Evolutionary conservation across 2,888 invertebrate genomes (phyloP).

Genomic region (Ramazzottius varieornatus): DNA sequence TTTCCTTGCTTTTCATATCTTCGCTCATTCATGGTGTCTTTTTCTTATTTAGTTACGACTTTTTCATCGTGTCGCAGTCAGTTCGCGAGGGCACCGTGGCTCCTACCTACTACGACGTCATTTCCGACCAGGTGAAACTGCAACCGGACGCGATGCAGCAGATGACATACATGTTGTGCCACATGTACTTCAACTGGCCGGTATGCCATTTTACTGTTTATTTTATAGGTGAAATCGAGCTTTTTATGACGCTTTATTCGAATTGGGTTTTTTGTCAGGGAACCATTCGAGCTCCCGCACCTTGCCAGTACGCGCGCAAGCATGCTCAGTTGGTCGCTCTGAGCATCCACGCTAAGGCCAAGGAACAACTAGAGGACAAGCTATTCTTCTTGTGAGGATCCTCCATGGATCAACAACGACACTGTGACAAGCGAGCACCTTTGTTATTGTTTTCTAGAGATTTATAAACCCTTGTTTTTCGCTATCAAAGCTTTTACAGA

Average conservation of each 20-base stretch:
- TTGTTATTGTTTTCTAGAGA: too few relatives aligned
- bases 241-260: neutral
- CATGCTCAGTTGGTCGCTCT: neutral
- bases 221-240: neutral
- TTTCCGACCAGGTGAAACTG: neutral
- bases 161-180: slow-evolving; percentile 2
- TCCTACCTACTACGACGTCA: slow-evolving; percentile 1
- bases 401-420: too few relatives aligned
- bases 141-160: neutral
- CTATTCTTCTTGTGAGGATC: neutral
- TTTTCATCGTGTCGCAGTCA: neutral
- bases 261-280: neutral
- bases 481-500: too few relatives aligned
- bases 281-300: neutral
- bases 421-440: too few relatives aligned
- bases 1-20: too few relatives aligned
- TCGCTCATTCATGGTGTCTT: too few relatives aligned
- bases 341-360: neutral
- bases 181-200: slow-evolving; percentile 4
- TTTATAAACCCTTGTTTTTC: too few relatives aligned
- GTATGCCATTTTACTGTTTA: neutral
- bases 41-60: neutral
- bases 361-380: neutral
- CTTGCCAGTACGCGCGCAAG: neutral
- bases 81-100: slow-evolving; percentile 1